A percentile compares a stretch with the other conserved stretches of the same genome.
Conservation (phyloP, 2,113 vertebrate genomes). For the Scalopus aquaticus region DNA sequence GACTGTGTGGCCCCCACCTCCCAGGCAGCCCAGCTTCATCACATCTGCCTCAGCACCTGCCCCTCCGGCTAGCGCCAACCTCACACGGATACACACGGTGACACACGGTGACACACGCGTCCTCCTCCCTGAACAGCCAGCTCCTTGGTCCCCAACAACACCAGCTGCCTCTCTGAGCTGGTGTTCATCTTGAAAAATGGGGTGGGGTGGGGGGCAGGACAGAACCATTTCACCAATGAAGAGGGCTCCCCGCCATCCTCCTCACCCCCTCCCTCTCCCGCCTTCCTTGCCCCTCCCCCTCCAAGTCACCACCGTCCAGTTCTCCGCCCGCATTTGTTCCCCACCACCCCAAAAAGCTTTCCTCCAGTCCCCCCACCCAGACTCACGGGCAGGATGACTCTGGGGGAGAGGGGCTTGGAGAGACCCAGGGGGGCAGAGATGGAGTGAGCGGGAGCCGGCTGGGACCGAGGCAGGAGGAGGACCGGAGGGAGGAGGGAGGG, state of each 20-base stretch:
- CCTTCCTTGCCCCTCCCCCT: slow-evolving; percentile 62
- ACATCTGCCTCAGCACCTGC: neutral
- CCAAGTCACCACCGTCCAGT: slow-evolving; percentile 47
- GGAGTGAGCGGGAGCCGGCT: neutral
- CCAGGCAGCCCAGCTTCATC: neutral
- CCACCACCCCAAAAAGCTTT: neutral
- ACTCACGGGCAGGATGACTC: neutral
- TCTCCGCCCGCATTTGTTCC: slow-evolving; percentile 32
- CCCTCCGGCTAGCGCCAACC: neutral
- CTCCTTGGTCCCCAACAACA: slow-evolving; percentile 28
- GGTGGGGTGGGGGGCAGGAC: slow-evolving; percentile 62
- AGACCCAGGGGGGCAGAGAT: neutral
- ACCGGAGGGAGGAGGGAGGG: neutral
- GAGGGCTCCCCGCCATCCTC: slow-evolving; percentile 40
- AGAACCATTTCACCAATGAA: slow-evolving; percentile 35
- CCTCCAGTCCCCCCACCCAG: neutral
- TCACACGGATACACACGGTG: neutral
- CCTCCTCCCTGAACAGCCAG: slow-evolving; percentile 40
- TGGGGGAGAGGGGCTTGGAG: neutral
- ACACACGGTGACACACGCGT: slow-evolving; percentile 27
- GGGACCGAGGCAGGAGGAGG: slow-evolving; percentile 2
- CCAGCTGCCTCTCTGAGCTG: slow-evolving; percentile 57
- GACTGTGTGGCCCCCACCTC: neutral
- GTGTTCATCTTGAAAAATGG: slow-evolving; percentile 2
- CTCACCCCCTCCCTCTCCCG: slow-evolving; percentile 40